These are phyloP conservation scores for Macrocentrus cingulum DNA, from an alignment of 1,140 invertebrate genomes.

Conservation along the genomic window DNA sequence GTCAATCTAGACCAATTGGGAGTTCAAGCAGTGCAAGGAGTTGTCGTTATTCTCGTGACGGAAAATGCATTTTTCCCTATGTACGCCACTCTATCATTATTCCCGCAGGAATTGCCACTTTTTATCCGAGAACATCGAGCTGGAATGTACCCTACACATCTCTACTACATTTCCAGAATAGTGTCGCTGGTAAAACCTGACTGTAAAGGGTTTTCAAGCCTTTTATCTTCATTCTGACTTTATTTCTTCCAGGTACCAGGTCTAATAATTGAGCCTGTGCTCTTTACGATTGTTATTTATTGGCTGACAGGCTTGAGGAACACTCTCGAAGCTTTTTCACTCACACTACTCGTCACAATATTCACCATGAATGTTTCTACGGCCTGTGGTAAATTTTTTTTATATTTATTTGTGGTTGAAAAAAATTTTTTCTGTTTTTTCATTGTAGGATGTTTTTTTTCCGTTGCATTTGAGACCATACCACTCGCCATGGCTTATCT, in stretches of 20 bases:
- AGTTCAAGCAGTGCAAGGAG: slow-evolving; percentile 80
- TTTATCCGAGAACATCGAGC: slow-evolving; percentile 76
- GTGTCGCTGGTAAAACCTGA: slow-evolving; percentile 68
- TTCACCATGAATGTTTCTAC: slow-evolving; percentile 81
- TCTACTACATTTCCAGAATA: slow-evolving; percentile 77
- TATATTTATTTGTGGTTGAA: slow-evolving; percentile 13
- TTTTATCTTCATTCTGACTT: slow-evolving; percentile 1
- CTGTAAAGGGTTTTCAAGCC: slow-evolving; percentile 35
- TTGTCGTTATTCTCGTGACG: slow-evolving; percentile 79
- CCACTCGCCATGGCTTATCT: slow-evolving; percentile 79
- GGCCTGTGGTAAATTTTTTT: slow-evolving; percentile 70
- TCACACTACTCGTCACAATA: slow-evolving; percentile 68
- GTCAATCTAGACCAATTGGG: slow-evolving; percentile 71
- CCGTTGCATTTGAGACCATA: slow-evolving; percentile 77
- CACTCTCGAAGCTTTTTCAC: slow-evolving; percentile 67
- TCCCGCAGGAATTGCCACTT: slow-evolving; percentile 77
- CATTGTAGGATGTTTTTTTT: slow-evolving; percentile 79
- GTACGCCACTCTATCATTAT: slow-evolving; percentile 78
- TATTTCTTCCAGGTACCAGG: slow-evolving; percentile 70
- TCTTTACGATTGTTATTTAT: slow-evolving; percentile 78
- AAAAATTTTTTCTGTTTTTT: neutral
- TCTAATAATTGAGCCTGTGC: slow-evolving; percentile 72
- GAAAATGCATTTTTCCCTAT: slow-evolving; percentile 87
- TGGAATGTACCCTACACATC: slow-evolving; percentile 71
- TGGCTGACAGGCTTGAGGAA: slow-evolving; percentile 73